Base-by-base conservation (phyloP, 1,140 invertebrate species). In the Lordiphosa clarofinis region DNA sequence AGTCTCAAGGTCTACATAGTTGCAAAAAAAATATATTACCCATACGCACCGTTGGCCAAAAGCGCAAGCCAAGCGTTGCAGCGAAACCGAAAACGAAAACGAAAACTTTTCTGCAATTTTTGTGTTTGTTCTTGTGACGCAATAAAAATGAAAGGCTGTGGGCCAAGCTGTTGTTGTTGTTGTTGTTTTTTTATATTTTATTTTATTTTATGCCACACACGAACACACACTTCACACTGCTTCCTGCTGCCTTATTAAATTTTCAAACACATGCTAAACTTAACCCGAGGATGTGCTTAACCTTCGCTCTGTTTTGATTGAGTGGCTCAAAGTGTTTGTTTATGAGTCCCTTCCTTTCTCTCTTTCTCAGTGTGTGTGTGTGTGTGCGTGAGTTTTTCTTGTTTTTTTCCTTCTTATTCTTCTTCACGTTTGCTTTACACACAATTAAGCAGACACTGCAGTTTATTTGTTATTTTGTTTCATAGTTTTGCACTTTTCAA, bases 241-340 rank as follows among this genome's bases (percentile, higher is more conserved):
- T 44, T 28, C 24, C 21, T 11, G 31, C 39, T 68, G 75, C 58
- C 76, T 82, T 81, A 81, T 81, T 81, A 82, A 76, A 82, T 81
- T 81, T 81, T 81, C 75, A 81, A 82, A 81, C 76, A 81, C 75
- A 81, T 82, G 76, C 72, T 82, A 82, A 82, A 84, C 78, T 82
- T 82, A 82, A 73, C 76, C 78, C 78, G 57, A 76, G 76, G 72
- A 58, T 76, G 73, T 84, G 78, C 76, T 82, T 82, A 82, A 82
- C 76, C 76, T 82, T 82, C 73, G 63, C 78, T 84, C 76, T 84
- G 67, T 84, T 84, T 73, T 82, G 76, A 82, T 82, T 84, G 72
- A 82, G 76, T 84, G 76, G 72, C 67, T 52, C 54, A 48, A 82
- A 82, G 78, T 84, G 76, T 76, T 82, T 76, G 73, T 69, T 84